Conservation (phyloP, 2,888 invertebrate species). For the Frankliniella intonsa region DNA sequence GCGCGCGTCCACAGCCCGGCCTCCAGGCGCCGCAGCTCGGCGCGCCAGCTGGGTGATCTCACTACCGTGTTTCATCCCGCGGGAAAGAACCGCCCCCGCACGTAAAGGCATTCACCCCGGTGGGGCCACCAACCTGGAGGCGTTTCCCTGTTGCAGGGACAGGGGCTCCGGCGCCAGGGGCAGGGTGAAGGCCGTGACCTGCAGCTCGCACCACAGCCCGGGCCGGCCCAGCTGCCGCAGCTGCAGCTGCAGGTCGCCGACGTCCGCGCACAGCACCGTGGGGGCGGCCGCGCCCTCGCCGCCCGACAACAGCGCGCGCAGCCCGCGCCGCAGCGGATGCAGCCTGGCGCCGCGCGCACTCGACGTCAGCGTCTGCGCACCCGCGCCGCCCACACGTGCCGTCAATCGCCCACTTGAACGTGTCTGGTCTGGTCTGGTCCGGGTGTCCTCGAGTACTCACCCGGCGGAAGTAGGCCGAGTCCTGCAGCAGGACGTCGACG, state of each 20-base stretch:
- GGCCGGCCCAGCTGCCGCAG: neutral
- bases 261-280: neutral
- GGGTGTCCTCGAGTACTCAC: neutral
- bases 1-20: constrained; percentile 3
- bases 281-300: no score
- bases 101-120: no score
- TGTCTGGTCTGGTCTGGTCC: neutral
- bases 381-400: neutral
- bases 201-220: constrained; percentile 5
- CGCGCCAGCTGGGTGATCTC: neutral
- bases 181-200: constrained; percentile 8
- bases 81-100: no score
- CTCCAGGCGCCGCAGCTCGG: neutral
- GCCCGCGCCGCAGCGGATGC: neutral
- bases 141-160: neutral
- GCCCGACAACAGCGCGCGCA: neutral
- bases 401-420: neutral
- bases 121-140: neutral
- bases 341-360: neutral
- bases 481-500: neutral
- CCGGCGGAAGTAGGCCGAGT: neutral
- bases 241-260: constrained; percentile 13
- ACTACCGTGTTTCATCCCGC: no score
- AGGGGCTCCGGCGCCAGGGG: constrained; percentile 5
- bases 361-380: neutral